Conservation (phyloP, 2,888 invertebrate species). For the Dyspetes luteomarginatus region DNA sequence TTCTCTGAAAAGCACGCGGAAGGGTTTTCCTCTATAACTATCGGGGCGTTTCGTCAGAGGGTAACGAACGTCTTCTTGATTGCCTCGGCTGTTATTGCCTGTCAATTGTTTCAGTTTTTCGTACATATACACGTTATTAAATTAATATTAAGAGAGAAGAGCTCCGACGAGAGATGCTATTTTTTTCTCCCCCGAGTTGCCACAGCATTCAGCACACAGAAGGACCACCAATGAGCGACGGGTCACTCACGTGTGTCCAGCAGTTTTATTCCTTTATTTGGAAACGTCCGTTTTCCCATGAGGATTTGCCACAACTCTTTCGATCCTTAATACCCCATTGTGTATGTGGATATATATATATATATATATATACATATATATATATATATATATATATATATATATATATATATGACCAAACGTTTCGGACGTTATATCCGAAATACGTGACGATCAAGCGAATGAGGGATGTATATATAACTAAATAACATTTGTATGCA, state of each 20-base stretch:
- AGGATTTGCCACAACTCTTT: conserved; percentile 72
- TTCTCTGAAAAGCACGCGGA: conserved; percentile 60
- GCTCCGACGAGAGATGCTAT: conserved; percentile 32
- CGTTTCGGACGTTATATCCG: conserved; percentile 57
- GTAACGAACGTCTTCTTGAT: conserved; percentile 76
- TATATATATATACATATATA: too few relatives aligned
- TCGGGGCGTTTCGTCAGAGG: conserved; percentile 51
- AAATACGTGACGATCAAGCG: conserved; percentile 58
- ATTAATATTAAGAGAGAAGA: conserved; percentile 80
- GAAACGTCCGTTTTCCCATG: conserved; percentile 75
- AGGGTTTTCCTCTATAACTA: conserved; percentile 74
- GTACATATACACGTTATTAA: conserved; percentile 78
- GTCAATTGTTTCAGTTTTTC: conserved; percentile 80
- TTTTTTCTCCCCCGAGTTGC: conserved; percentile 27
- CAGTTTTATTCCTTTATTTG: conserved; percentile 76
- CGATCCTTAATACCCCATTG: conserved; percentile 48
- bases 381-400: neutral
- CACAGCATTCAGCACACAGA: conserved; percentile 17
- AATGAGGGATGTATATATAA: conserved; percentile 33
- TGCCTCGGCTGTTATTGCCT: conserved; percentile 81
- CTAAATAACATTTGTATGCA: neutral
- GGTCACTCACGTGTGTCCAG: conserved; percentile 73
- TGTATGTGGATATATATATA: too few relatives aligned
- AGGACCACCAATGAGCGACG: conserved; percentile 46
- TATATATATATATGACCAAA: conserved; percentile 49